Evolutionary conservation across 1,140 invertebrate genomes (phyloP).

Genomic region (Sycophila sp.): DNA sequence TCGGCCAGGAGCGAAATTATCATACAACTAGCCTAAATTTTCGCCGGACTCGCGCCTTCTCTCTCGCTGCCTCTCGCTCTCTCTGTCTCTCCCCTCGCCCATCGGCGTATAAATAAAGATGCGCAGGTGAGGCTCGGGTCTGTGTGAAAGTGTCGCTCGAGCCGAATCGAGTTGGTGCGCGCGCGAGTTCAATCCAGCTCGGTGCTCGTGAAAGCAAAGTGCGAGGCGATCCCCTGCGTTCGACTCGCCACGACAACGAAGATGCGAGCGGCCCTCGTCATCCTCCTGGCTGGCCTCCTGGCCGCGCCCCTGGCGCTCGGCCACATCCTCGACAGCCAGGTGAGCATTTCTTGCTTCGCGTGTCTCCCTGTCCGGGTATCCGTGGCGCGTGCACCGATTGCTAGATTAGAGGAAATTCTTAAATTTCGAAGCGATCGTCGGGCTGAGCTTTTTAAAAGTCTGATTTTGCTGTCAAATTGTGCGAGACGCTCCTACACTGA

Average conservation of each 20-base stretch:
- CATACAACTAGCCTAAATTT: constrained; percentile 61
- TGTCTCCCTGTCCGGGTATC: too few relatives aligned
- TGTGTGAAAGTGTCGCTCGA: constrained; percentile 63
- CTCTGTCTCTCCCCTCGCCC: too few relatives aligned
- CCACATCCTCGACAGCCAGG: constrained; percentile 15
- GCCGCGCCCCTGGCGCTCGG: background rate
- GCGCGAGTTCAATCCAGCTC: background rate
- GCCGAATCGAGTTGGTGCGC: constrained; percentile 37
- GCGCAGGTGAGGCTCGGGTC: constrained; percentile 51
- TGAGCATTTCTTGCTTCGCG: background rate
- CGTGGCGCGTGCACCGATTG: too few relatives aligned
- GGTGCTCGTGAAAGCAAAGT: constrained; percentile 12
- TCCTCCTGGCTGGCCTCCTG: constrained; percentile 4
- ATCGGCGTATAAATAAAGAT: constrained; percentile 64
- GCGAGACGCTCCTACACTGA: too few relatives aligned
- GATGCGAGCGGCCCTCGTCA: background rate
- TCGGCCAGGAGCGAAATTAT: constrained; percentile 44
- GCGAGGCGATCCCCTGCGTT: background rate
- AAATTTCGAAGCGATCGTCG: too few relatives aligned
- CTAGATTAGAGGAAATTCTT: too few relatives aligned
- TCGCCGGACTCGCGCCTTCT: constrained; percentile 38
- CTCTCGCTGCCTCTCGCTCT: constrained; percentile 42
- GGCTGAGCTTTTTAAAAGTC: too few relatives aligned
- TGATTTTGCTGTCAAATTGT: too few relatives aligned
- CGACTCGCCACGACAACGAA: background rate